A percentile compares a stretch with the other conserved stretches of the same genome.
Evolutionary conservation across 2,888 invertebrate genomes (phyloP).

Genomic region (Tachina fera): DNA sequence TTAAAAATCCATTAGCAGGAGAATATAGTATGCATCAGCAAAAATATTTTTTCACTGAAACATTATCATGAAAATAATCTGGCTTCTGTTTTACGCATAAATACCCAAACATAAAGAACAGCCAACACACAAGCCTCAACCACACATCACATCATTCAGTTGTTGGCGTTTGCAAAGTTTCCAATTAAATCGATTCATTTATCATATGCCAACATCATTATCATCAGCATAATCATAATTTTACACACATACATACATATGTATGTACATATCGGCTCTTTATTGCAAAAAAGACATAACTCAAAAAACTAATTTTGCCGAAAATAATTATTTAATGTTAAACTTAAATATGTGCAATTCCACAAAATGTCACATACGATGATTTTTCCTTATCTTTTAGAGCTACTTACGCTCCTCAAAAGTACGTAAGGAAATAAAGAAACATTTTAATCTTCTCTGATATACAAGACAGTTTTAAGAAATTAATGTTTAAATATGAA

Average conservation of each 20-base stretch:
- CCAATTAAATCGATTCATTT: slow-evolving; percentile 66
- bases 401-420: no score
- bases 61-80: slow-evolving; percentile 66
- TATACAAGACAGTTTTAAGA: no score
- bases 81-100: slow-evolving; percentile 69
- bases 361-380: no score
- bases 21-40: neutral
- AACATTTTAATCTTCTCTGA: no score
- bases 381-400: no score
- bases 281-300: no score
- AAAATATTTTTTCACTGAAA: slow-evolving; percentile 8
- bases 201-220: slow-evolving; percentile 58
- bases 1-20: slow-evolving; percentile 45
- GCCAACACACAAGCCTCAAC: slow-evolving; percentile 10
- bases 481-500: no score
- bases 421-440: no score
- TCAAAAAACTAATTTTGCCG: no score
- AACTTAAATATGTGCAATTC: no score
- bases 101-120: slow-evolving; percentile 1
- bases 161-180: slow-evolving; percentile 33
- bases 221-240: neutral
- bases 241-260: no score
- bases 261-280: neutral
- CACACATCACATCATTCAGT: slow-evolving; percentile 23
- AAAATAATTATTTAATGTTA: no score